These are phyloP conservation scores for Syngnathus typhle DNA, from an alignment of 2,113 vertebrate species.

Conservation along the genomic window DNA sequence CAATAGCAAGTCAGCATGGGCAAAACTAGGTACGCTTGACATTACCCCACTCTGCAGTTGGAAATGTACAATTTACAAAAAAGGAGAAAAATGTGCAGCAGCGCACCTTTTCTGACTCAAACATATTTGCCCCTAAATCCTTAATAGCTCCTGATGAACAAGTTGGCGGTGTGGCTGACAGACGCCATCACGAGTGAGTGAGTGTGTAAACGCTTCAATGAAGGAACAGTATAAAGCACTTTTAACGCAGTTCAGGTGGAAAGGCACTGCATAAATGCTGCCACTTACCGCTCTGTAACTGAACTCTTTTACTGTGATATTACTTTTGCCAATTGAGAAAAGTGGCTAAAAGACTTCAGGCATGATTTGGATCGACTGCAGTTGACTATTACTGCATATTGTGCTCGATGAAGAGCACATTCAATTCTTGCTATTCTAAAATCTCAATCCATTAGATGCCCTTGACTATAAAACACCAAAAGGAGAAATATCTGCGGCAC, in stretches of 20 bases:
- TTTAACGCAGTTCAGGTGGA: background rate
- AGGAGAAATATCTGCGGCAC: too few species aligned
- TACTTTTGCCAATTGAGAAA: constrained; percentile 7
- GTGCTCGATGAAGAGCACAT: background rate
- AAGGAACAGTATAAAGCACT: constrained; percentile 1
- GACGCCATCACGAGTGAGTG: background rate
- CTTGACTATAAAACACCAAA: too few species aligned
- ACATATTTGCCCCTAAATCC: background rate
- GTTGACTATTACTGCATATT: background rate
- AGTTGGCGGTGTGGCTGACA: background rate
- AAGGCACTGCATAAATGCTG: background rate
- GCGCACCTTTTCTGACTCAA: too few species aligned
- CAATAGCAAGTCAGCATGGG: background rate
- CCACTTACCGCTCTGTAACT: background rate
- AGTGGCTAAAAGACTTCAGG: background rate
- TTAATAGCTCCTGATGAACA: background rate
- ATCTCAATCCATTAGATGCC: too few species aligned
- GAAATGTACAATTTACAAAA: background rate
- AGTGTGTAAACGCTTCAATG: background rate
- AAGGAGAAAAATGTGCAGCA: background rate
- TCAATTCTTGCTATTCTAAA: too few species aligned
- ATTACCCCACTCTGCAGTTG: too few species aligned
- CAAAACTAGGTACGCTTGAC: too few species aligned
- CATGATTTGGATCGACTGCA: constrained; percentile 1
- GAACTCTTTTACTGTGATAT: background rate